Conservation (phyloP, 2,888 invertebrate genomes). For the Meteorus colon region DNA sequence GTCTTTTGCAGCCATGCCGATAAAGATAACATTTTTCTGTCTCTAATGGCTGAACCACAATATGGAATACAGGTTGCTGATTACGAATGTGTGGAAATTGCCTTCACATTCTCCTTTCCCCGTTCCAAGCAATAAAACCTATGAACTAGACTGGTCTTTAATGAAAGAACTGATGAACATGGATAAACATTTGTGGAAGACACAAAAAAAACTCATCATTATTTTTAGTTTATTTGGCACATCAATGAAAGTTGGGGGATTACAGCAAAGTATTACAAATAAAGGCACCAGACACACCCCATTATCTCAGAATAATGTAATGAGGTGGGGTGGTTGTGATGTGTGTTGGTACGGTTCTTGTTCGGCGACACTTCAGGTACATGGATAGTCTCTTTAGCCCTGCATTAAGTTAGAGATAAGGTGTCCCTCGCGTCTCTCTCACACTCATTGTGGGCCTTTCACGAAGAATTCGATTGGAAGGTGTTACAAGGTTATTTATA, state of each 20-base stretch:
- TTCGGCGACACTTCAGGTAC: constrained; percentile 28
- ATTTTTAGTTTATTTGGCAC: not conserved
- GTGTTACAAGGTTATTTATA: constrained; percentile 33
- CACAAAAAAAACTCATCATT: not conserved
- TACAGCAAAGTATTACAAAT: not conserved
- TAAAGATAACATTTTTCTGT: not conserved
- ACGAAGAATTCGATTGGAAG: constrained; percentile 30
- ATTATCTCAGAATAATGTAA: constrained; percentile 32
- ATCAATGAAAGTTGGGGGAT: not conserved
- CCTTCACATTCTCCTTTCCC: no score
- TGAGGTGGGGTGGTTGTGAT: constrained; percentile 7
- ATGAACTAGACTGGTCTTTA: no score
- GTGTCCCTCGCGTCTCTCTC: not conserved
- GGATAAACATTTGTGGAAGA: not conserved
- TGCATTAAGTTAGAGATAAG: constrained; percentile 30
- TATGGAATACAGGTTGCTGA: not conserved
- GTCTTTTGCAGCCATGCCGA: not conserved
- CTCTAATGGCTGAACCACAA: not conserved
- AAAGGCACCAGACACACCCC: constrained; percentile 2
- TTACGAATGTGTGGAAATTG: not conserved
- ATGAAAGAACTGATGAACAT: no score
- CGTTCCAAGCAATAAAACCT: no score
- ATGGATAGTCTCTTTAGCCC: constrained; percentile 36
- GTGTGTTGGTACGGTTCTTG: constrained; percentile 14
- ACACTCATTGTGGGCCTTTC: constrained; percentile 4